Base-by-base conservation (phyloP, 23 tunicate genomes). In the Styela plicata region DNA sequence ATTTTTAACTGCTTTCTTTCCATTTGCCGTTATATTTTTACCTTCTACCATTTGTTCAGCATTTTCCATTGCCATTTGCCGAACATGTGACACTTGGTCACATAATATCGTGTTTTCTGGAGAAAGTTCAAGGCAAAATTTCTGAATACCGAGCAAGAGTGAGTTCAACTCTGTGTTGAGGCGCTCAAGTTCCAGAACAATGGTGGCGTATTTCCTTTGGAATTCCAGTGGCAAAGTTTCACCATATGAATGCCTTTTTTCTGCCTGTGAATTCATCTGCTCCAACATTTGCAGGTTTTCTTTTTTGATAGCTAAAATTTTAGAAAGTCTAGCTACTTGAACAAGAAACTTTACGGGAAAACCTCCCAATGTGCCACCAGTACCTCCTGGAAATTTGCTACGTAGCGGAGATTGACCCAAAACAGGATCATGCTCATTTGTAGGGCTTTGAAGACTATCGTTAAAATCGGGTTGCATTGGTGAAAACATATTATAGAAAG, bases 231-330 rank as follows among this genome's bases (percentile, higher is more conserved):
- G 73, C 29, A 88, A 61, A 31, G 34, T 29, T 63, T 93, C 93
- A 23, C 93, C 92, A 69, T 88, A 93, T 17, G 98, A 88, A 34
- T 88, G 91, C 2, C 85, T 75, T 63, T 93, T 93, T 76, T 93
- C 98, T 1, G 98, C 98, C 69, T 93, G 88, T 16, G 90, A 81
- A 63, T 93, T 93, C 98, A 93, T 93, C 52, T 88, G 86, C 20
- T 85, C 84, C 5, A 93, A 82, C 65, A 83, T 70, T 16, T 82
- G 34, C 1, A 93, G 64, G 52, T 88, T 93, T 34, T 93, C 98
- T n/a, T 91, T 85, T 77, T 93, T 93, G 30, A 93, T 76, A 2
- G 93, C 57, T 24, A 93, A 77, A 2, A 93, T 67, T 69, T 82
- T 69, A 21, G 98, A 93, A 25, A 93, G 70, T 20, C 98, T 63